Percentiles rank a stretch among this genome's conserved stretches.
Evolutionary conservation across 2,797 vertebrate species (phyloP).

Genomic region (Hypotaenidia okinawae): DNA sequence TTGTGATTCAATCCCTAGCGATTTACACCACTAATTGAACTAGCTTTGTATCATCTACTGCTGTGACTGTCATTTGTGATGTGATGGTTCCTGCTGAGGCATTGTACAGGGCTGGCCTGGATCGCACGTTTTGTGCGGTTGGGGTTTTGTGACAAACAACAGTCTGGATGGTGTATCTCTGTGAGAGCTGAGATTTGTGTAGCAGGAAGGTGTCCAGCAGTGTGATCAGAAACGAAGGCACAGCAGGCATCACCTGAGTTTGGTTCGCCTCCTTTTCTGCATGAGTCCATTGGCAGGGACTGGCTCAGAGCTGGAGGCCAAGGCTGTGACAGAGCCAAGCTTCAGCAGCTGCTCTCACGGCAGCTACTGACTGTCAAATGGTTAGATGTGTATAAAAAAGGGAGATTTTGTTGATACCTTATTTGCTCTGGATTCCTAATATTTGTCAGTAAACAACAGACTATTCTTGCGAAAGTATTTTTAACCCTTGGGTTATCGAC

Average conservation of each 20-base stretch:
- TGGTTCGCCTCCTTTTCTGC: background rate
- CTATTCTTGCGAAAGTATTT: background rate
- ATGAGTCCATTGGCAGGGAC: background rate
- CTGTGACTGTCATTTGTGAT: background rate
- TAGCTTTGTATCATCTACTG: background rate
- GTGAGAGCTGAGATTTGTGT: background rate
- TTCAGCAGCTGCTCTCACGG: background rate
- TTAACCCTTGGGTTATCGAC: background rate
- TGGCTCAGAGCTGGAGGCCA: background rate
- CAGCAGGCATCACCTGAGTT: background rate
- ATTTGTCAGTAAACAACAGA: background rate
- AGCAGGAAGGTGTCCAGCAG: background rate
- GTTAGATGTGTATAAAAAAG: background rate
- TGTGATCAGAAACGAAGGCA: background rate
- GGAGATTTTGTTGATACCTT: background rate
- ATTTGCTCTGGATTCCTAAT: background rate
- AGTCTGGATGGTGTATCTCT: background rate
- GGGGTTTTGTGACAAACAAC: background rate
- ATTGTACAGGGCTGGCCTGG: accelerated
- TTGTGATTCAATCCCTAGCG: background rate
- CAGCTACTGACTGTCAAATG: background rate
- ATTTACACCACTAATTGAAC: background rate
- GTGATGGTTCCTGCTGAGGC: background rate
- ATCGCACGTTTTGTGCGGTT: background rate
- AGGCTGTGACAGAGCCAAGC: background rate